Conservation (phyloP, 2,888 invertebrate species). For the Troides oblongomaculatus region DNA sequence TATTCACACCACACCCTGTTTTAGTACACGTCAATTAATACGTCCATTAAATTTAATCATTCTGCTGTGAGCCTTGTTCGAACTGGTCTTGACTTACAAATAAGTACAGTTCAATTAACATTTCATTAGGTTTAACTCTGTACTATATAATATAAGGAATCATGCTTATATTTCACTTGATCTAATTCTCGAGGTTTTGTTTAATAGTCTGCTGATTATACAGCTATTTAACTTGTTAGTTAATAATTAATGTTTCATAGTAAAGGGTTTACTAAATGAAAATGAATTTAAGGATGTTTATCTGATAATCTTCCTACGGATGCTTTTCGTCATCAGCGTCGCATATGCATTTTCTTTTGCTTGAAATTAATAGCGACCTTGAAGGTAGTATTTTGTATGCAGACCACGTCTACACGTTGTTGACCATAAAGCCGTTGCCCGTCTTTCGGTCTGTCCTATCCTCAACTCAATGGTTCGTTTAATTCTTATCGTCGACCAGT, state of each 20-base stretch:
- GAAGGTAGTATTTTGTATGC: slow-evolving; percentile 26
- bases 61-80: slow-evolving; percentile 12
- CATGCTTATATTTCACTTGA: not conserved
- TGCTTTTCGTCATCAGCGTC: not conserved
- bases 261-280: not conserved
- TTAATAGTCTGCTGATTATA: not conserved
- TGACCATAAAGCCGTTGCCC: slow-evolving; percentile 26
- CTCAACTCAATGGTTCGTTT: slow-evolving; percentile 11
- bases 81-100: slow-evolving; percentile 17
- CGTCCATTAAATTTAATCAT: slow-evolving; percentile 15
- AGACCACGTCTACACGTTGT: slow-evolving; percentile 26
- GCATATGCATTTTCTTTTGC: slow-evolving; percentile 2
- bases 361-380: slow-evolving; percentile 27
- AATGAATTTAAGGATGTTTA: not conserved
- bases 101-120: slow-evolving; percentile 10
- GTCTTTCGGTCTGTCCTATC: slow-evolving; percentile 9
- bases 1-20: slow-evolving; percentile 26
- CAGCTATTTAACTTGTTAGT: no score
- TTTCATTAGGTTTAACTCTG: slow-evolving; percentile 3
- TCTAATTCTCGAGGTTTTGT: not conserved
- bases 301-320: not conserved
- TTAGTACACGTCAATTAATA: slow-evolving; percentile 9
- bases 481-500: not conserved
- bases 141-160: not conserved
- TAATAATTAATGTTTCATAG: no score